A percentile compares a stretch with the other conserved stretches of the same genome.
phyloP scores from a whole-genome alignment of 53 echinoderm and acorn worm genomes.

The Stichopus horrens region DNA sequence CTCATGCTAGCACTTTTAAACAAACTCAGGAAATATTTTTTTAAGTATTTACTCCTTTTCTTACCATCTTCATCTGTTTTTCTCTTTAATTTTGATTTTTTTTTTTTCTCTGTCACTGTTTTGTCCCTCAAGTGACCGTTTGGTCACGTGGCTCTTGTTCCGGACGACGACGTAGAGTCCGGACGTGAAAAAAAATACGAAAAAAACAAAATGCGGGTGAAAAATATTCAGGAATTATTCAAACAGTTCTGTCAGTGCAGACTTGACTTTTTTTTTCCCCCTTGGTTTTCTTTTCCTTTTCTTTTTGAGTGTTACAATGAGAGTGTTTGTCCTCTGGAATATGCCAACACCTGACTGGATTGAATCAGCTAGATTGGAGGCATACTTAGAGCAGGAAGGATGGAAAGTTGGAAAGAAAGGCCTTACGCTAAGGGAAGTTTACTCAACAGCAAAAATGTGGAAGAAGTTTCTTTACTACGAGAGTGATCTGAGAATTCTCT shows the following conservation, averaged over 20 bases:
- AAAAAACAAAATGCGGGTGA: conserved; percentile 6
- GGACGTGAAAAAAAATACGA: background rate
- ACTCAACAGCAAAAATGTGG: no score
- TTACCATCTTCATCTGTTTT: conserved; percentile 19
- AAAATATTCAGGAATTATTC: conserved; percentile 7
- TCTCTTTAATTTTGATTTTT: background rate
- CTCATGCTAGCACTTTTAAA: conserved; percentile 21
- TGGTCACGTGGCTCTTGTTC: background rate
- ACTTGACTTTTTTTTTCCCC: background rate
- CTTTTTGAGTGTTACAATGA: no score
- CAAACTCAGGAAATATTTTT: conserved; percentile 35
- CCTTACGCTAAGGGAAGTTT: no score
- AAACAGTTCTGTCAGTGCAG: background rate
- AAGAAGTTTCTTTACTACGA: no score
- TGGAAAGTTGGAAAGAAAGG: no score
- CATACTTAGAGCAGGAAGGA: no score
- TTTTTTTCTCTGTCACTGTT: background rate
- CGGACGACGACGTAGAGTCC: background rate
- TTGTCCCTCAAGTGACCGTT: background rate
- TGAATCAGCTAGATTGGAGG: no score
- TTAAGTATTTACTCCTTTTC: conserved; percentile 19
- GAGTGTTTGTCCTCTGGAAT: no score
- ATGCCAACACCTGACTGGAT: no score
- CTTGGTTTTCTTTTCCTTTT: background rate
- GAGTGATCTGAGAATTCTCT: no score